These are phyloP conservation scores for Apotomis betuletana DNA, from an alignment of 2,888 invertebrate species.

Conservation along the genomic window DNA sequence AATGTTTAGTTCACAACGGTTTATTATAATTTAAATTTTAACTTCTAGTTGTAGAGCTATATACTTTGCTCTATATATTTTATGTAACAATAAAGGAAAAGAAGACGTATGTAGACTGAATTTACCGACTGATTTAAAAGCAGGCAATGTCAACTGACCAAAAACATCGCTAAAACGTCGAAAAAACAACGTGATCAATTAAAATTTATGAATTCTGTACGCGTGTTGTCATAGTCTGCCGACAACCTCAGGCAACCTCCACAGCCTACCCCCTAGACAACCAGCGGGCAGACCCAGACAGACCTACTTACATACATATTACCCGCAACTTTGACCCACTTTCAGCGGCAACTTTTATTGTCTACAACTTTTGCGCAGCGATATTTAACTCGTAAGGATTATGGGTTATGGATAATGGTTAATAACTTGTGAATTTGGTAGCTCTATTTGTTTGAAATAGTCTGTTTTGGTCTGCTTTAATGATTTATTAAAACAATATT, in stretches of 20 bases:
- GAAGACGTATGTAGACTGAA: background rate
- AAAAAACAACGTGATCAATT: constrained; percentile 27
- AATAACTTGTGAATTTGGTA: no score
- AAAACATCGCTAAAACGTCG: constrained; percentile 17
- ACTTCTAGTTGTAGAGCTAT: no score
- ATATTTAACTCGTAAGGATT: constrained; percentile 21
- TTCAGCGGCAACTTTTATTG: constrained; percentile 67
- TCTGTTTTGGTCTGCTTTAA: no score
- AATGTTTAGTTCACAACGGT: no score
- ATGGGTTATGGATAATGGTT: no score
- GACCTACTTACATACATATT: constrained; percentile 66
- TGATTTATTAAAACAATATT: no score
- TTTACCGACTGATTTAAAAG: background rate
- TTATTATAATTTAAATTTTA: no score
- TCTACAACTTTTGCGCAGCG: constrained; percentile 52
- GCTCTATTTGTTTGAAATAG: background rate
- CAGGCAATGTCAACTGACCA: background rate
- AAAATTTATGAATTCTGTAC: constrained; percentile 51
- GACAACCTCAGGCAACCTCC: constrained; percentile 20
- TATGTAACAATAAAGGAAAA: background rate
- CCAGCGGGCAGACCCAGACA: constrained; percentile 45
- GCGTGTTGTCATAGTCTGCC: constrained; percentile 42
- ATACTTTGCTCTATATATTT: background rate
- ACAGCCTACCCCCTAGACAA: constrained; percentile 13
- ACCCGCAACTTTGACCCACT: constrained; percentile 73